A percentile compares a stretch with the other conserved stretches of the same genome.
Conservation (phyloP, 1,140 invertebrate genomes). For the Holotrichia oblita region DNA sequence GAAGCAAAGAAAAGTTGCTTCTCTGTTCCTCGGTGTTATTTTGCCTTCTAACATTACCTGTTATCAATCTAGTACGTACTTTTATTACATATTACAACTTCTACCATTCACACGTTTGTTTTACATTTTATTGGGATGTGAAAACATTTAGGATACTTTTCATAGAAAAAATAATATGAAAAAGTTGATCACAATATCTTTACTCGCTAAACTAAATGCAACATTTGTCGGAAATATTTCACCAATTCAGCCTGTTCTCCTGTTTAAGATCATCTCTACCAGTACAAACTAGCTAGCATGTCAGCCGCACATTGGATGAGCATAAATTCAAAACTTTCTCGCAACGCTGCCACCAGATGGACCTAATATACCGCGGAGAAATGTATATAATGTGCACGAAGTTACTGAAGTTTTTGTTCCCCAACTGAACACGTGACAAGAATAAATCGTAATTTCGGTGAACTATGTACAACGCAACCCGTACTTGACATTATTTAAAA, state of each 20-base stretch:
- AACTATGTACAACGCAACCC: too few relatives aligned
- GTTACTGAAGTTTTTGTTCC: neutral
- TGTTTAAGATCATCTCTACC: neutral
- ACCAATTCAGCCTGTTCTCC: neutral
- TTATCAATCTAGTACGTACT: too few relatives aligned
- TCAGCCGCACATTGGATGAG: neutral
- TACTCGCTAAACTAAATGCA: neutral
- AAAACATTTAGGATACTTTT: too few relatives aligned
- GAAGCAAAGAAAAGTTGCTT: too few relatives aligned
- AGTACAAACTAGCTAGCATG: neutral
- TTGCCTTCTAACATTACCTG: too few relatives aligned
- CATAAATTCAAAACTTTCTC: neutral
- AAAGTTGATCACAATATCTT: too few relatives aligned
- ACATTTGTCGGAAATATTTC: neutral
- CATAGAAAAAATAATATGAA: too few relatives aligned
- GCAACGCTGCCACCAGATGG: neutral
- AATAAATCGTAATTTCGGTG: neutral
- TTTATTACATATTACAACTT: too few relatives aligned
- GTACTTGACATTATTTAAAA: too few relatives aligned
- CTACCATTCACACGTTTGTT: too few relatives aligned
- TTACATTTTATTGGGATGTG: too few relatives aligned
- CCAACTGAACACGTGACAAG: neutral
- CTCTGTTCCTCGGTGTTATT: too few relatives aligned
- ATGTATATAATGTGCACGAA: neutral
- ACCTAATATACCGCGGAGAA: neutral